Evolutionary conservation across 2,113 vertebrate species (phyloP).

Genomic region (Leptocoma aspasia): DNA sequence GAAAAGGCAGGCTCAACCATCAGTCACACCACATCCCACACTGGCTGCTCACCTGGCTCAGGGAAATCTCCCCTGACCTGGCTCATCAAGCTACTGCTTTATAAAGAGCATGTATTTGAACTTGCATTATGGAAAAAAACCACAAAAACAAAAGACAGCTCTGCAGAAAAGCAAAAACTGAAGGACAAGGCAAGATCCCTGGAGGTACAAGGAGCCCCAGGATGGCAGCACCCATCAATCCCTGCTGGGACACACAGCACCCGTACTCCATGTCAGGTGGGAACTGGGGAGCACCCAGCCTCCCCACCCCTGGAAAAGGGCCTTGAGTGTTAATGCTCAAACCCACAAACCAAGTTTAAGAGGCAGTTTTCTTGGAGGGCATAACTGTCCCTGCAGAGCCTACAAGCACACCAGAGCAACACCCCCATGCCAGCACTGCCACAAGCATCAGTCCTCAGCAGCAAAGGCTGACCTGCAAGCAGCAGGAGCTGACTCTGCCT

Average conservation of each 20-base stretch:
- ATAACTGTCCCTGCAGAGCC: not conserved
- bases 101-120: not conserved
- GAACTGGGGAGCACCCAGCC: not conserved
- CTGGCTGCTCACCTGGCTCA: not conserved
- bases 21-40: not conserved
- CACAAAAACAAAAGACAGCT: not conserved
- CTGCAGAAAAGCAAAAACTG: not conserved
- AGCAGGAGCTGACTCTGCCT: not conserved
- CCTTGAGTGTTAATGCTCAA: not conserved
- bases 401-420: not conserved
- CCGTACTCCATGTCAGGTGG: accelerated
- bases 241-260: not conserved
- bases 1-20: not conserved
- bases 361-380: not conserved
- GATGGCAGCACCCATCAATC: not conserved
- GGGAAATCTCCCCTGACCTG: not conserved
- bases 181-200: not conserved
- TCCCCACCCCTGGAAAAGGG: not conserved
- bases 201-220: not conserved
- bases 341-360: not conserved
- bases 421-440: not conserved
- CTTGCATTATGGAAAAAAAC: not conserved
- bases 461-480: not conserved
- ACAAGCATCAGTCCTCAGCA: accelerated
- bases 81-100: not conserved